Conservation (phyloP, 2,888 invertebrate genomes). For the Lumbricus terrestris region DNA sequence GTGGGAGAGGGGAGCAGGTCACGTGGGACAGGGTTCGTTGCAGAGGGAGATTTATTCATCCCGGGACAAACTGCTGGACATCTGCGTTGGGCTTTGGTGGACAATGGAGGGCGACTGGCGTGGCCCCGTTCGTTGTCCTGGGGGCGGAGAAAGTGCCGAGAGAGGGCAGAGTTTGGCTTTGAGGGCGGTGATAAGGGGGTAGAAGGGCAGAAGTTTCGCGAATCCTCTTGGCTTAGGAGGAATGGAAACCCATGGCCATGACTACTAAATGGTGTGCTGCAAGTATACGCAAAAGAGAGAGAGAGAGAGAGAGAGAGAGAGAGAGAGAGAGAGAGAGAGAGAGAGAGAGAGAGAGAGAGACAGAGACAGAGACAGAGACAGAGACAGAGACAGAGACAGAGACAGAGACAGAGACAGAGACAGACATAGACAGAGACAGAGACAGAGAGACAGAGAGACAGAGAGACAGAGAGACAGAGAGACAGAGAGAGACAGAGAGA, state of each 20-base stretch:
- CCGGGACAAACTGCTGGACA: neutral
- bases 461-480: too few species aligned
- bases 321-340: too few species aligned
- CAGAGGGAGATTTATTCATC: constrained; percentile 3
- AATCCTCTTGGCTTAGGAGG: neutral
- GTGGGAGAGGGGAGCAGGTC: neutral
- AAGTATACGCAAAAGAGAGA: too few species aligned
- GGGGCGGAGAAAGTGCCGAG: neutral
- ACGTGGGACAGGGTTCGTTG: neutral
- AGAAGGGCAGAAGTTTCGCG: neutral
- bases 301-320: too few species aligned
- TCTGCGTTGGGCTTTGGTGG: neutral
- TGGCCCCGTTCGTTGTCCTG: neutral
- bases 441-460: too few species aligned
- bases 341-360: neutral
- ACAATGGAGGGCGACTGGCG: neutral
- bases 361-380: neutral
- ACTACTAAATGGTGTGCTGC: neutral
- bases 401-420: too few species aligned
- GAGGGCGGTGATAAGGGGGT: neutral
- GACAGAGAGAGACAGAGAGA: too few species aligned
- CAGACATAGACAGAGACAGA: too few species aligned
- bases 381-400: neutral
- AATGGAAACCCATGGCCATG: neutral
- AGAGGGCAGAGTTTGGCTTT: constrained; percentile 3